Base-by-base conservation (phyloP, 2,888 invertebrate species). In the Eilema caniola region DNA sequence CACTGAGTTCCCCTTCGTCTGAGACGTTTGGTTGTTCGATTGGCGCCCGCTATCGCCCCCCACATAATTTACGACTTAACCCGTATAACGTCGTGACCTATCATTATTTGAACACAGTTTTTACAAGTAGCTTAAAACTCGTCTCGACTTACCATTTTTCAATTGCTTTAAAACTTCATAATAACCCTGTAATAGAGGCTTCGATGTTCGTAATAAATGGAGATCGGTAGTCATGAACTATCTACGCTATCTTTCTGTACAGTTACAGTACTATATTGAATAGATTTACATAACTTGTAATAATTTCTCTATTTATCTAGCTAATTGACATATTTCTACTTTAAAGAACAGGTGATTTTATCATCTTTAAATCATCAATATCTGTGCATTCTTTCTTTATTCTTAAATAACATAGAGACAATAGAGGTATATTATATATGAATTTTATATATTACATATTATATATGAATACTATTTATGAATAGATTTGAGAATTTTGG, bases 1-100 rank as follows among this genome's bases (percentile, higher is more conserved):
- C 80, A 77, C 82, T 81, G 78, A 80, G 82, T 83, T 87, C 87
- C 89, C 84, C 81, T 80, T 67, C 78, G 82, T 86, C 83, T 83
- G 84, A 86, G 86, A 83, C 84, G 85, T 83, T 86, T 79, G 81
- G 82, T 83, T 83, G 83, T 84, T 83, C 82, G 85, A 86, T 86
- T 81, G 85, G 85, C 86, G 86, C 85, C 84, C 85, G 85, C 83
- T 84, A 86, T 89, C 84, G 86, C 85, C 86, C 81, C 88, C 83
- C 82, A 83, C 84, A 87, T 88, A 86, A 91, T 90, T 92, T 90
- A 90, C 88, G 84, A 86, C 85, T 88, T 85, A 85, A 89, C 89
- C 88, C 90, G 87, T 89, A 90, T 89, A 87, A 85, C 85, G 76
- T 85, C 83, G 86, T 85, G 87, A 88, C 86, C 87, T 89, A 85